Base-by-base conservation (phyloP, 1,140 invertebrate genomes). In the Drosophila micromelanica region DNA sequence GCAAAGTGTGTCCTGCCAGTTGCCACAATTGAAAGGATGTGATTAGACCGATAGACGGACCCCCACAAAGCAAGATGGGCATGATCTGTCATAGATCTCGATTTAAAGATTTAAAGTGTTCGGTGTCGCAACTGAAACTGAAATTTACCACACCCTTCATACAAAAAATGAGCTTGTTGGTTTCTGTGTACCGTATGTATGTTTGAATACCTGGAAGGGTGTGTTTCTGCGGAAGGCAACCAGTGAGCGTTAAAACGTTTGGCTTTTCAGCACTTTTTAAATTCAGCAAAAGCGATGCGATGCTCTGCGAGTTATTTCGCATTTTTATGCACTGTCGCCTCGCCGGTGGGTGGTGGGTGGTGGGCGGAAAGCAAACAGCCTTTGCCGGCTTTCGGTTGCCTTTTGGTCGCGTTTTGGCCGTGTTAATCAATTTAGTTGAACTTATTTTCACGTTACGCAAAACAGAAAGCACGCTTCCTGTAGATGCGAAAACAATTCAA, bases 321-420 rank as follows among this genome's bases (percentile, higher is more conserved):
- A 64, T 71, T 79, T 51, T 64, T 79, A 81, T 77, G 78, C 64
- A 35, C 63, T 69, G 69, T 15, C 49, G 78, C 78, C 43, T 32
- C 15, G 9, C 35, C 45, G 30, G 12, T 42, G 15, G 11, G 13
- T 12, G 7, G n/a, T 13, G 45, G 56, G 1, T n/a, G n/a, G n/a
- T n/a, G n/a, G n/a, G n/a, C n/a, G n/a, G 11, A 37, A 54, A 48
- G 9, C 11, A 23, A 23, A 23, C 20, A 23, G 20, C 20, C 40
- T 54, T 38, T 54, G 35, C 4, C 0, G 20, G 23, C 30, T 30
- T 40, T 27, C 6, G 51, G 20, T 40, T 32, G 11, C 12, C 3
- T 23, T 15, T 46, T 38, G 23, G 9, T 9, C 30, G 17, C 46
- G 52, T 45, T 49, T 42, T n/a, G 12, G n/a, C 0, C 23, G 9